These are phyloP conservation scores for Aleadryas rufinucha DNA, from an alignment of 2,113 vertebrate genomes.

Conservation along the genomic window DNA sequence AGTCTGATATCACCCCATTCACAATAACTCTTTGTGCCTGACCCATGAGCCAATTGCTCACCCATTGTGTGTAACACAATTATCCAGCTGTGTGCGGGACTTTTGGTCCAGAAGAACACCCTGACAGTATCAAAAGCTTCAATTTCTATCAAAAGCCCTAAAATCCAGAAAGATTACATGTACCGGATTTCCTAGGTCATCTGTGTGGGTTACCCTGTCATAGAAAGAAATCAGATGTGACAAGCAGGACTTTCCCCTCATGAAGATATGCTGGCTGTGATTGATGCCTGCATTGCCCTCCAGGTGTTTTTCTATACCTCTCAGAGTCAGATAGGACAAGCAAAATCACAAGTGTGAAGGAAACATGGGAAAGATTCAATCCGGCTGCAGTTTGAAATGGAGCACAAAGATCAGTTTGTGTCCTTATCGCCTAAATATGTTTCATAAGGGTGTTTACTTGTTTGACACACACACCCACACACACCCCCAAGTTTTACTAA, in stretches of 20 bases:
- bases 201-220: neutral
- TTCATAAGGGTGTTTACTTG: constrained; percentile 17
- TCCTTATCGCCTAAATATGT: neutral
- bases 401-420: neutral
- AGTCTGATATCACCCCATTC: too few species aligned
- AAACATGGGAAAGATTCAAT: neutral
- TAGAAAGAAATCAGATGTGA: neutral
- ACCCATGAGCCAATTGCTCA: neutral
- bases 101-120: neutral
- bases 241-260: neutral
- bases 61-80: neutral
- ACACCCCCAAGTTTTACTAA: neutral
- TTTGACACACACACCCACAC: neutral
- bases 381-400: neutral
- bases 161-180: neutral
- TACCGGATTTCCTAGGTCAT: neutral
- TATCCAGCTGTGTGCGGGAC: neutral
- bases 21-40: accelerated
- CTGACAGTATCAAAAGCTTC: neutral
- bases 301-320: neutral
- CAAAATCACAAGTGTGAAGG: neutral
- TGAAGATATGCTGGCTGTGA: neutral
- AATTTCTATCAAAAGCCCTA: neutral
- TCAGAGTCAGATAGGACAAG: neutral
- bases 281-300: accelerated